A percentile compares a stretch with the other conserved stretches of the same genome.
These are phyloP conservation scores for Drosophila birchii DNA, from an alignment of 2,888 invertebrate genomes.

Conservation along the genomic window DNA sequence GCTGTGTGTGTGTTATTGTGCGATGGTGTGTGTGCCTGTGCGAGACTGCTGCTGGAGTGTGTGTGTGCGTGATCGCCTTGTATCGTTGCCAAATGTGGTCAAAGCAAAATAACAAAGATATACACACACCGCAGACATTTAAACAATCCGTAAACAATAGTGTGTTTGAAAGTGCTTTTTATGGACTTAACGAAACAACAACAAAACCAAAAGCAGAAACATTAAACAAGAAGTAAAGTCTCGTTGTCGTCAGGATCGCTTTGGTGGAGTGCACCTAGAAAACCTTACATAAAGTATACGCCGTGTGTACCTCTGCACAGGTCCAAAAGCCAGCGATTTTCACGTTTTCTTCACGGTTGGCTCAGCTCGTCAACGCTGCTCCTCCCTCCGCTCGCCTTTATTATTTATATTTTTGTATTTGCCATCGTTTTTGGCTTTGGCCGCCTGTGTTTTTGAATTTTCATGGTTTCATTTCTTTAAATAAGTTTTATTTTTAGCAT, in stretches of 20 bases:
- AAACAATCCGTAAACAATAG: slow-evolving; percentile 28
- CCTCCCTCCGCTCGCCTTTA: slow-evolving; percentile 42
- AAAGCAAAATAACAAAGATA: slow-evolving; percentile 70
- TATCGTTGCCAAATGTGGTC: slow-evolving; percentile 81
- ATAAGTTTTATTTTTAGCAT: slow-evolving; percentile 83
- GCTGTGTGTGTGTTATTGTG: slow-evolving; percentile 39
- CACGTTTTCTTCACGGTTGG: slow-evolving; percentile 12
- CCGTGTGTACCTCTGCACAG: slow-evolving; percentile 37
- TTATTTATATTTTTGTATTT: slow-evolving; percentile 68
- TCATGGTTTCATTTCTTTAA: slow-evolving; percentile 84
- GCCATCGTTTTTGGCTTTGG: slow-evolving; percentile 67
- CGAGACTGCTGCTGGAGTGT: slow-evolving; percentile 25
- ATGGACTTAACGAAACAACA: slow-evolving; percentile 53
- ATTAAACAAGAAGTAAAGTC: slow-evolving; percentile 7
- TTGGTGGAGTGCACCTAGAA: slow-evolving; percentile 1
- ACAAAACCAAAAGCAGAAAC: slow-evolving; percentile 7
- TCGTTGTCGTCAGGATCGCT: slow-evolving; percentile 46
- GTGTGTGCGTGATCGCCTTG: slow-evolving; percentile 55
- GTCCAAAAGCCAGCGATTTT: slow-evolving; percentile 46
- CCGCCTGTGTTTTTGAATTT: slow-evolving; percentile 72
- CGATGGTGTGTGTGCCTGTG: slow-evolving; percentile 33
- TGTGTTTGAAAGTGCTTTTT: slow-evolving; percentile 74
- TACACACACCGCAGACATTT: slow-evolving; percentile 29
- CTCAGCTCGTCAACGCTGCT: slow-evolving; percentile 13
- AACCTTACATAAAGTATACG: slow-evolving; percentile 23